phyloP scores from a whole-genome alignment of 2,888 invertebrate species.

The Dryocosmus kuriphilus region DNA sequence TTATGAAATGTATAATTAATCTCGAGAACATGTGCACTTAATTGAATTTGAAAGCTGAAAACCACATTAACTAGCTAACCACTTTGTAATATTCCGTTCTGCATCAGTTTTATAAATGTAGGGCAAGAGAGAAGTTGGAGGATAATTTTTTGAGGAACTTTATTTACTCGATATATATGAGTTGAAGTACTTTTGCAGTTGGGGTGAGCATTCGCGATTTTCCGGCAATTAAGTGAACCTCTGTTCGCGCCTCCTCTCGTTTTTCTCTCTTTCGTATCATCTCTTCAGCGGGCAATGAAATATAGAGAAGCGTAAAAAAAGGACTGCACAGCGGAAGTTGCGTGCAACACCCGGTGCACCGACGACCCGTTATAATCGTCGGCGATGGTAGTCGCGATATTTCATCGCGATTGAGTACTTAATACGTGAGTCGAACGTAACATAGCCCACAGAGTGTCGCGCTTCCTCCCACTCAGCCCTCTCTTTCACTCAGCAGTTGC shows the following conservation, averaged over 20 bases:
- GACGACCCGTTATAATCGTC: constrained; percentile 68
- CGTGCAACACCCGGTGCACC: constrained; percentile 66
- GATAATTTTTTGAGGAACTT: constrained; percentile 7
- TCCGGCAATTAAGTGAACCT: constrained; percentile 56
- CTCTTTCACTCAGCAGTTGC: constrained; percentile 44
- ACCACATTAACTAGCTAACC: not conserved
- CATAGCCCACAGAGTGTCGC: constrained; percentile 65
- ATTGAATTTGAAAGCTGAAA: not conserved
- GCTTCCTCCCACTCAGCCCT: constrained; percentile 51
- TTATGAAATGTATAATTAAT: constrained; percentile 17
- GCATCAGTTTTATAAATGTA: not conserved
- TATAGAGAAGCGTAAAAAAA: constrained; percentile 49
- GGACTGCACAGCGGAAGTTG: constrained; percentile 66
- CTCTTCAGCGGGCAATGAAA: constrained; percentile 47
- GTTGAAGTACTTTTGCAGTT: constrained; percentile 33
- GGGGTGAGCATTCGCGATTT: constrained; percentile 44
- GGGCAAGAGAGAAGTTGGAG: not conserved
- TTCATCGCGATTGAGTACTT: constrained; percentile 72
- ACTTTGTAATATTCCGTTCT: not conserved
- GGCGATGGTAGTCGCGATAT: constrained; percentile 67
- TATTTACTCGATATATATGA: constrained; percentile 21
- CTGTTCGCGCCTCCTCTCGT: constrained; percentile 42
- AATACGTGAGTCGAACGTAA: constrained; percentile 68
- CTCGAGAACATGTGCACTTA: not conserved
- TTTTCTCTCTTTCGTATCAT: constrained; percentile 44